Percentiles rank a stretch among this genome's conserved stretches.
Evolutionary conservation across 1,140 invertebrate species (phyloP).

Genomic region (Microplitis mediator): DNA sequence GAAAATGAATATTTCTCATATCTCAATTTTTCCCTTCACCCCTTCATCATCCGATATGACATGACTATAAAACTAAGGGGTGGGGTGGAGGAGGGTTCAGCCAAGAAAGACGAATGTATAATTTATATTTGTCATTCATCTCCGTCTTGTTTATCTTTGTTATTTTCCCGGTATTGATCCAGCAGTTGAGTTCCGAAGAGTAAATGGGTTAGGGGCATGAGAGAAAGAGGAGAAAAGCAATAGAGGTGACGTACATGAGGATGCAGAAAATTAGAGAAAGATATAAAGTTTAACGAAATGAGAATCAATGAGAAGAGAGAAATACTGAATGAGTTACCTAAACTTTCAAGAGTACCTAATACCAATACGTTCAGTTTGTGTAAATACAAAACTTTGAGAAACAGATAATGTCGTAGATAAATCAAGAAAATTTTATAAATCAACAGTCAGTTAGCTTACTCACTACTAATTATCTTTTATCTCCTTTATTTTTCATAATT

Average conservation of each 20-base stretch:
- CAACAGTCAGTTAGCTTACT: constrained; percentile 39
- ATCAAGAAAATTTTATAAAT: constrained; percentile 56
- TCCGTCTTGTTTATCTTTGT: constrained; percentile 53
- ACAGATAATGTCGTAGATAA: constrained; percentile 55
- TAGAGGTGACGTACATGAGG: constrained; percentile 15
- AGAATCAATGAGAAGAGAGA: constrained; percentile 19
- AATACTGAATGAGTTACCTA: constrained; percentile 42
- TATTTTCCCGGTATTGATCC: constrained; percentile 57
- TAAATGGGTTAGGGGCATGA: constrained; percentile 48
- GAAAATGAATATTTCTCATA: no score
- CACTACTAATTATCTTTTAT: constrained; percentile 35
- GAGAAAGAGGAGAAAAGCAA: constrained; percentile 32
- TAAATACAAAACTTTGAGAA: constrained; percentile 53
- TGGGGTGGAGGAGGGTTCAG: background rate
- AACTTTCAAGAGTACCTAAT: constrained; percentile 45
- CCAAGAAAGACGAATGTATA: constrained; percentile 44
- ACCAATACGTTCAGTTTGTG: constrained; percentile 50
- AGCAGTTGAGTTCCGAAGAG: constrained; percentile 50
- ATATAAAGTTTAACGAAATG: constrained; percentile 15
- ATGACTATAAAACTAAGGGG: no score
- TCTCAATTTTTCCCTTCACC: no score
- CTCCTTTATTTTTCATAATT: constrained; percentile 7
- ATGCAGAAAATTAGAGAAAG: constrained; percentile 17
- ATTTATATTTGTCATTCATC: constrained; percentile 56
- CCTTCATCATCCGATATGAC: no score